Base-by-base conservation (phyloP, 2,113 vertebrate species). In the Spea multiplicata region DNA sequence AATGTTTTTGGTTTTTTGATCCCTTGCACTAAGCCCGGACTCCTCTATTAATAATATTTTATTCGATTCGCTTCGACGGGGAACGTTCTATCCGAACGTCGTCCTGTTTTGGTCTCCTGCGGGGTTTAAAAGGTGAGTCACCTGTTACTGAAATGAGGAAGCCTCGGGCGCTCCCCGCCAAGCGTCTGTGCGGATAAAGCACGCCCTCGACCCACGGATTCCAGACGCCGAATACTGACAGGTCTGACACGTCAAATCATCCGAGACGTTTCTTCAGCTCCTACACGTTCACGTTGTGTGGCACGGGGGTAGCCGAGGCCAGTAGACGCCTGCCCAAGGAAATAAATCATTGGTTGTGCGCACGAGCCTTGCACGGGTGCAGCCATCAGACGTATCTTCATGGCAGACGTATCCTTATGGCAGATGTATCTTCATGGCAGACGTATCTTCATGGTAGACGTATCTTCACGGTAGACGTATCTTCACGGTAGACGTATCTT, bases 221-320 rank as follows among this genome's bases (percentile, higher is more conserved):
- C 44, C 66, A 6, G 48, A 6, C 5, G 5, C 14, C 44, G 10
- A 64, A 62, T 0, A 46, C n/a, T 74, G 57, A 74, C 14, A 53
- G 3, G 10, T 64, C 30, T 78, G 69, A 78, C 69, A 78, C 59
- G 76, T 72, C 68, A 78, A 71, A 65, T 69, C 76, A 78, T 45
- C 67, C 59, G 55, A 53, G 45, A 65, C 14, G 46, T 64, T 45
- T 44, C 16, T 30, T 46, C 55, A 64, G 53, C 67, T 70, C 57
- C 47, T 71, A 13, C 53, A 46, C 8, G 3, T 30, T 49, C 68
- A 52, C 48, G 46, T 14, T 71, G 69, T 72, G 76, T 46, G 76
- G 69, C 45, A 69, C 44, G 6, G 44, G 64, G 30, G 1, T 10
- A 67, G 48, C 44, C 13, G 44, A 6, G 16, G 45, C 46, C 76